A percentile compares a stretch with the other conserved stretches of the same genome.
These are phyloP conservation scores for Pachyramphus minor DNA, from an alignment of 2,113 vertebrate genomes.

Conservation along the genomic window DNA sequence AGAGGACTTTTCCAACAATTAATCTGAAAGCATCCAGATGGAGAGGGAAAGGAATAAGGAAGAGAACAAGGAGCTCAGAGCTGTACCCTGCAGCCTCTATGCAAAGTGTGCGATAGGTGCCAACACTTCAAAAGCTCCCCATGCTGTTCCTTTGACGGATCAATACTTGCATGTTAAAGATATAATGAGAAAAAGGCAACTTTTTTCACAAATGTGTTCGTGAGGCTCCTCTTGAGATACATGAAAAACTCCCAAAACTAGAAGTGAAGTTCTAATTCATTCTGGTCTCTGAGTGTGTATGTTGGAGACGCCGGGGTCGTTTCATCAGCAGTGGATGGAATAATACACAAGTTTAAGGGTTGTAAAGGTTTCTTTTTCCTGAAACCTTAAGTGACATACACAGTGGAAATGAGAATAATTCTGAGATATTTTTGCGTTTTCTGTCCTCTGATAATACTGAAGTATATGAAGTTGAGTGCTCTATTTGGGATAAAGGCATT, in stretches of 20 bases:
- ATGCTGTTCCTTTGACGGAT: not conserved
- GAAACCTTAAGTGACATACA: not conserved
- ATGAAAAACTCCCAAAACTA: not conserved
- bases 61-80: not conserved
- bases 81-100: not conserved
- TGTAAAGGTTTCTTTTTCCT: not conserved
- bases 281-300: not conserved
- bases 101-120: not conserved
- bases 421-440: not conserved
- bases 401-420: not conserved
- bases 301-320: not conserved
- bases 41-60: not conserved
- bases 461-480: not conserved
- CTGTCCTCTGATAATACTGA: not conserved
- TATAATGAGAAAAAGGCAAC: not conserved
- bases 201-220: not conserved
- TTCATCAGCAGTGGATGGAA: not conserved
- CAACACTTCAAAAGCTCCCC: not conserved
- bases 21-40: conserved; percentile 40
- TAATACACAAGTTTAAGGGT: not conserved
- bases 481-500: not conserved
- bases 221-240: not conserved
- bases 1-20: conserved; percentile 15
- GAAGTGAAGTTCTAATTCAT: not conserved
- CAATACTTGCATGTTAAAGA: not conserved